A percentile compares a stretch with the other conserved stretches of the same genome.
These are phyloP conservation scores for Zapus hudsonius DNA, from an alignment of 2,113 vertebrate genomes.

Conservation along the genomic window DNA sequence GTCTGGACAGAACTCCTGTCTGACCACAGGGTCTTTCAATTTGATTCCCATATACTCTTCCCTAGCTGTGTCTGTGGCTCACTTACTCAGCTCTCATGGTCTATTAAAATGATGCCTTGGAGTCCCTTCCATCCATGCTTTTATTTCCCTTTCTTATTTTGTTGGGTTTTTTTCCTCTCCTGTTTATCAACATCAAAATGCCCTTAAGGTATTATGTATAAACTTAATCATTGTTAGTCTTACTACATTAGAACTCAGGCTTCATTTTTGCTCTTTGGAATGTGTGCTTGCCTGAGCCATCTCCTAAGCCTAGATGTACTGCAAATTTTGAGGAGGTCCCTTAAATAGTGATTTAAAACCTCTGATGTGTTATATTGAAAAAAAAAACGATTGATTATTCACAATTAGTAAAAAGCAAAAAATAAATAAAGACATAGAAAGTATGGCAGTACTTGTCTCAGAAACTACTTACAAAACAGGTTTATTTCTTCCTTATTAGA, in stretches of 20 bases:
- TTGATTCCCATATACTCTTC: neutral
- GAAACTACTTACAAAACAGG: neutral
- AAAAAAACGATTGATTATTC: neutral
- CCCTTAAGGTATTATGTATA: neutral
- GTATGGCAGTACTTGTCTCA: neutral
- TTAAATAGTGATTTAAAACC: neutral
- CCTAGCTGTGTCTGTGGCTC: neutral
- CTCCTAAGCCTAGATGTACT: neutral
- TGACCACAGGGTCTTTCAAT: neutral
- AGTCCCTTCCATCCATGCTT: neutral
- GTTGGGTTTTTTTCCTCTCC: neutral
- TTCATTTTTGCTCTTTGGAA: neutral
- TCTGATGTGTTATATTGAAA: neutral
- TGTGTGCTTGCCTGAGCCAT: neutral
- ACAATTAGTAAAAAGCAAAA: conserved; percentile 26
- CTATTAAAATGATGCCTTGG: neutral
- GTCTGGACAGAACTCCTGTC: neutral
- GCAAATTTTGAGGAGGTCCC: neutral
- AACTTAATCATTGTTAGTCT: neutral
- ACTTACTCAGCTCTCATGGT: neutral
- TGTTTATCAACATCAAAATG: neutral
- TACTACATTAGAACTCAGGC: neutral
- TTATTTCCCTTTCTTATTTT: neutral
- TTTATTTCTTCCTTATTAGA: conserved; percentile 35
- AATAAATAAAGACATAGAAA: neutral